Conservation (phyloP, 2,797 vertebrate genomes). For the Anguilla megastoma region DNA sequence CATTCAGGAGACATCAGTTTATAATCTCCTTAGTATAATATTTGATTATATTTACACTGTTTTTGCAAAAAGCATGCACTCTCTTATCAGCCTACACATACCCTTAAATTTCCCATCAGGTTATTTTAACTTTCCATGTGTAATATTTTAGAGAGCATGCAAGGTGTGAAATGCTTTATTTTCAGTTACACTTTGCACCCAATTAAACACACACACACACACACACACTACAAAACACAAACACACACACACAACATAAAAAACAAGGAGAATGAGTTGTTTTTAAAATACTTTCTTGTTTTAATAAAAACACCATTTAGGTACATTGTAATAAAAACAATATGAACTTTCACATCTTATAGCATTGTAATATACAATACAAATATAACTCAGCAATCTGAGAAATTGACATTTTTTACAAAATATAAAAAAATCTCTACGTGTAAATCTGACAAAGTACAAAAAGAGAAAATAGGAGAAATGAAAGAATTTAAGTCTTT, state of each 20-base stretch:
- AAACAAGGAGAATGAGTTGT: not conserved
- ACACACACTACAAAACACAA: not conserved
- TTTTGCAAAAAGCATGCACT: not conserved
- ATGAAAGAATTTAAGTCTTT: slow-evolving; percentile 27
- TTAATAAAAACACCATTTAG: slow-evolving; percentile 45
- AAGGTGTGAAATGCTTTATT: not conserved
- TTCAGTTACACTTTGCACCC: not conserved
- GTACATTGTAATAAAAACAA: slow-evolving; percentile 44
- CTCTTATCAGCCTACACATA: not conserved
- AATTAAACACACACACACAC: not conserved
- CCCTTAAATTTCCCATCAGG: not conserved
- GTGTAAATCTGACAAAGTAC: slow-evolving; percentile 37
- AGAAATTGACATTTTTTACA: slow-evolving; percentile 50
- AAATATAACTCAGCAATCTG: slow-evolving; percentile 45
- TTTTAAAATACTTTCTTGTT: slow-evolving; percentile 42
- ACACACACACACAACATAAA: not conserved
- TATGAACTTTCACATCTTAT: slow-evolving; percentile 40
- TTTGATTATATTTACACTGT: not conserved
- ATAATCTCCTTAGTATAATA: not conserved
- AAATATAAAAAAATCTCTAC: slow-evolving; percentile 53
- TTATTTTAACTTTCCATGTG: not conserved
- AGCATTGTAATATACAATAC: slow-evolving; percentile 48
- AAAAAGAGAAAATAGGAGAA: slow-evolving; percentile 21
- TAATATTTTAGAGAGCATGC: not conserved
- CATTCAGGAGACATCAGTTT: not conserved